A percentile compares a stretch with the other conserved stretches of the same genome.
Evolutionary conservation across 2,113 vertebrate genomes (phyloP).

Genomic region (Oryzias melastigma): DNA sequence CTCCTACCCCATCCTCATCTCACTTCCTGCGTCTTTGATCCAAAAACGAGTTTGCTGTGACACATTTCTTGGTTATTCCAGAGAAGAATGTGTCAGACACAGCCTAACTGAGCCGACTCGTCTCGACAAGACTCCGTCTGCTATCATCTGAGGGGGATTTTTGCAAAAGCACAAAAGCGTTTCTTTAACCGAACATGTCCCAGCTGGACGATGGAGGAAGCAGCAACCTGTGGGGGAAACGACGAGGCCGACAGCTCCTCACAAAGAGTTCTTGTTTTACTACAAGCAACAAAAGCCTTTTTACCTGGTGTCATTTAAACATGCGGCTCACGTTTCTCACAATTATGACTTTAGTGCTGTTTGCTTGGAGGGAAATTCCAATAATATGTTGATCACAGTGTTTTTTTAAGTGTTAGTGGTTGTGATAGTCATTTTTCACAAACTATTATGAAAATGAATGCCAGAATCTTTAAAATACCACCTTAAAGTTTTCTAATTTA

Average conservation of each 20-base stretch:
- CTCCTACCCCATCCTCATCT: neutral
- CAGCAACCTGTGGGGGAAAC: neutral
- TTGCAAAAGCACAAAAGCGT: neutral
- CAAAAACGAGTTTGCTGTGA: neutral
- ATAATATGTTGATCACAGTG: too few relatives aligned
- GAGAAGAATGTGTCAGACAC: neutral
- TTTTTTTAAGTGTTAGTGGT: too few relatives aligned
- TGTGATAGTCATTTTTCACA: too few relatives aligned
- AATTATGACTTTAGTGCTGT: too few relatives aligned
- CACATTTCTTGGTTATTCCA: neutral
- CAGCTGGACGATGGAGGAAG: constrained; percentile 9
- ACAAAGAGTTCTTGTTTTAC: constrained; percentile 5
- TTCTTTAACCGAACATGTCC: constrained; percentile 24
- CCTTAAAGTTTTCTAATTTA: too few relatives aligned
- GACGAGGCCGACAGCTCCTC: accelerated
- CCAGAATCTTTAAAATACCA: too few relatives aligned
- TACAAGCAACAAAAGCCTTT: neutral
- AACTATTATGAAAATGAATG: too few relatives aligned
- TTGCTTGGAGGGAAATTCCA: too few relatives aligned
- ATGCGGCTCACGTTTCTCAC: too few relatives aligned
- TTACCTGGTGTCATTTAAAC: too few relatives aligned
- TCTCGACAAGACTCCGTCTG: constrained; percentile 7
- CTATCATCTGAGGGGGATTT: constrained; percentile 9
- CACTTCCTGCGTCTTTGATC: neutral
- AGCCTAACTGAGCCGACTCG: neutral